Percentiles rank a stretch among this genome's conserved stretches.
These are phyloP conservation scores for Cydia amplana DNA, from an alignment of 1,140 invertebrate genomes.

Conservation along the genomic window DNA sequence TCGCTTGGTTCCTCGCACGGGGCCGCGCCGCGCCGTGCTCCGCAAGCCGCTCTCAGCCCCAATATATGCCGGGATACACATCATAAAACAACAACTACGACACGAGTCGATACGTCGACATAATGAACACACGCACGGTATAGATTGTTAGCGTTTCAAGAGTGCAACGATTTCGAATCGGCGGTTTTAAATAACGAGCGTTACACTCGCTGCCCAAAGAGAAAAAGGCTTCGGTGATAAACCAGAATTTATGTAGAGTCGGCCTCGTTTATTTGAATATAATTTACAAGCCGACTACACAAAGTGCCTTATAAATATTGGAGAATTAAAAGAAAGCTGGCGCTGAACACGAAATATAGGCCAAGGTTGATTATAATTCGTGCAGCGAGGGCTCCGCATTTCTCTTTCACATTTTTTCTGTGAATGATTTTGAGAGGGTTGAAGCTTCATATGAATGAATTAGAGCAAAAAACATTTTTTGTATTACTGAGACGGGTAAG, in stretches of 20 bases:
- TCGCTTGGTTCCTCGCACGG: slow-evolving; percentile 16
- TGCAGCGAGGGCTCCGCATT: slow-evolving; percentile 19
- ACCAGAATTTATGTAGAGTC: slow-evolving; percentile 39
- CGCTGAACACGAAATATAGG: slow-evolving; percentile 22
- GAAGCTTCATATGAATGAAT: slow-evolving; percentile 25
- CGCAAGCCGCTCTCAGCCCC: slow-evolving; percentile 31
- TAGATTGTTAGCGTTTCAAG: slow-evolving; percentile 44
- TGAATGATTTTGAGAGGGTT: slow-evolving; percentile 33
- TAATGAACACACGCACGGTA: slow-evolving; percentile 52
- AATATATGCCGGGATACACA: slow-evolving; percentile 38
- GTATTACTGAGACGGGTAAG: neutral
- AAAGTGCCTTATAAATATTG: slow-evolving; percentile 39
- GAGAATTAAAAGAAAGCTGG: slow-evolving; percentile 38
- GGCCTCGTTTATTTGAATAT: slow-evolving; percentile 39
- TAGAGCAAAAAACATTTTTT: slow-evolving; percentile 27
- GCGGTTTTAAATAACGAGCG: slow-evolving; percentile 56
- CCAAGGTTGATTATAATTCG: slow-evolving; percentile 31
- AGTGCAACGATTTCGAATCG: slow-evolving; percentile 47
- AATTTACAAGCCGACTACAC: slow-evolving; percentile 41
- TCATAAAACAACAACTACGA: slow-evolving; percentile 51
- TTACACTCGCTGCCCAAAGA: slow-evolving; percentile 36
- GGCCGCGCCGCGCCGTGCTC: slow-evolving; percentile 32
- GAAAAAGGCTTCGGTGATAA: slow-evolving; percentile 40
- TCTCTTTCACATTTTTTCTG: slow-evolving; percentile 29
- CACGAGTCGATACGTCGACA: slow-evolving; percentile 54